These are phyloP conservation scores for Todiramphus chloris DNA, from an alignment of 2,113 vertebrate genomes.

Conservation along the genomic window DNA sequence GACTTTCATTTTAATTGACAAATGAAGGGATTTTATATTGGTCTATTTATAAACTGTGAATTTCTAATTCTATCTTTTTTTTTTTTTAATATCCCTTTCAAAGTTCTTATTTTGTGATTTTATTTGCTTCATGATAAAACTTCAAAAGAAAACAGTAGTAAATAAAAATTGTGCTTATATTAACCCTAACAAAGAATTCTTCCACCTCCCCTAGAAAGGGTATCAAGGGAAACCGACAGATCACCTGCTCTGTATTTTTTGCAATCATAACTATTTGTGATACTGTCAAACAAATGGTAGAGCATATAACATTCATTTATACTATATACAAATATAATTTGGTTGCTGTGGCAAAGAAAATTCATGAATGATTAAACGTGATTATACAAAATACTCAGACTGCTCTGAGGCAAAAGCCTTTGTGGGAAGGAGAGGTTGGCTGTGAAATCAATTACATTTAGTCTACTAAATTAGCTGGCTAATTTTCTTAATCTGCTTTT, in stretches of 20 bases:
- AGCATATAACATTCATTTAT: neutral
- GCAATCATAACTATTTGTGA: neutral
- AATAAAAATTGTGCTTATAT: neutral
- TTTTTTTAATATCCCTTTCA: constrained; percentile 39
- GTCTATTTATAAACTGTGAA: constrained; percentile 70
- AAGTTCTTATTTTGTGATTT: constrained; percentile 16
- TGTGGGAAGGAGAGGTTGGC: neutral
- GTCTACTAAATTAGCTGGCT: neutral
- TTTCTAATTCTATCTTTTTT: constrained; percentile 53
- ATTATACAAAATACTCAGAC: neutral
- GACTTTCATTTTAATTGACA: constrained; percentile 52
- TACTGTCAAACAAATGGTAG: neutral
- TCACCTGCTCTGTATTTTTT: neutral
- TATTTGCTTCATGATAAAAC: constrained; percentile 22
- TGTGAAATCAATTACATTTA: neutral
- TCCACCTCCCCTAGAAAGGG: neutral
- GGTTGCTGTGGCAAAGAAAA: neutral
- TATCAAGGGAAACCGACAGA: constrained; percentile 42
- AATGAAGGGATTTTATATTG: constrained; percentile 55
- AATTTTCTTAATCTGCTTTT: neutral
- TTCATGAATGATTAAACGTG: neutral
- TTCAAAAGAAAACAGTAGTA: neutral
- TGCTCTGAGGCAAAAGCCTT: rapidly evolving
- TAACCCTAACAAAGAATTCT: neutral
- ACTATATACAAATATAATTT: neutral